These are phyloP conservation scores for Calliphora vicina DNA, from an alignment of 1,140 invertebrate species.

Conservation along the genomic window DNA sequence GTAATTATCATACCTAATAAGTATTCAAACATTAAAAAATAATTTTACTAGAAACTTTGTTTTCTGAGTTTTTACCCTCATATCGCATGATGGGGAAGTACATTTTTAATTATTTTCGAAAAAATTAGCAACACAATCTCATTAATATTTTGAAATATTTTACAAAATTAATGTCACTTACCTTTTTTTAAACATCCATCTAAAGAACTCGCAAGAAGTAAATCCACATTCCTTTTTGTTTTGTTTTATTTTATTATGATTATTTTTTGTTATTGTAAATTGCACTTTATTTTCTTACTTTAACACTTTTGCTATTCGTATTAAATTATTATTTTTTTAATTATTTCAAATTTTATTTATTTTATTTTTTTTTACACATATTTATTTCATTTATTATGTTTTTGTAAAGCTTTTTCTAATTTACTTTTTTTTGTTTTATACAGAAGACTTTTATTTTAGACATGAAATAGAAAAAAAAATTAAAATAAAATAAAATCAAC, in stretches of 20 bases:
- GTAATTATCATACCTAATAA: too few species aligned
- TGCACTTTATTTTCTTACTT: background rate
- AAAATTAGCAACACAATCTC: too few species aligned
- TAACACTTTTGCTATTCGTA: background rate
- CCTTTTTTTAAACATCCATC: background rate
- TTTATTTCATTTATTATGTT: background rate
- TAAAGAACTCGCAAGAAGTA: background rate
- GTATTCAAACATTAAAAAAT: too few species aligned
- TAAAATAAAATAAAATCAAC: background rate
- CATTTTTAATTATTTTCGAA: too few species aligned
- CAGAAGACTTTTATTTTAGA: background rate
- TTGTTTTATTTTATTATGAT: background rate
- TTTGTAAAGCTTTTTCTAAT: background rate
- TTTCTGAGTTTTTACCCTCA: too few species aligned
- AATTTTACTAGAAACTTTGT: too few species aligned
- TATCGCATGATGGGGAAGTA: too few species aligned
- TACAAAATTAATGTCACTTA: background rate
- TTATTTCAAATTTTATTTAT: background rate
- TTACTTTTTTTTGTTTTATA: conserved; percentile 2
- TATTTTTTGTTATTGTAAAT: background rate
- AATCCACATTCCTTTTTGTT: background rate
- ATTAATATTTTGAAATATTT: background rate
- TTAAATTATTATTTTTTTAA: background rate
- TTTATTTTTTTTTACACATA: background rate
- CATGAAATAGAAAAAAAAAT: background rate